Conservation (phyloP, 2,888 invertebrate genomes). For the Zygogramma bicolorata region DNA sequence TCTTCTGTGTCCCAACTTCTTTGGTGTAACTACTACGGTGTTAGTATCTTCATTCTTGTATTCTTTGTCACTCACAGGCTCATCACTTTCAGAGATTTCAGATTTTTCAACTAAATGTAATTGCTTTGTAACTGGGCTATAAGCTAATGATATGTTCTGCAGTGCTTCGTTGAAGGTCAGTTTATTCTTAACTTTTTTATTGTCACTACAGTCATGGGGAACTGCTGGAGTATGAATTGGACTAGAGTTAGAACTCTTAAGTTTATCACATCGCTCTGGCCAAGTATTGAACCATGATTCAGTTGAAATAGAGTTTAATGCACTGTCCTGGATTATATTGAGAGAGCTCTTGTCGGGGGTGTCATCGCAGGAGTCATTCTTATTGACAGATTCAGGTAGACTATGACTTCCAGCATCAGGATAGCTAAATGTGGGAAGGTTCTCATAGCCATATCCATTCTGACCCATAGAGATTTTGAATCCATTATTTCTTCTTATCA, state of each 20-base stretch:
- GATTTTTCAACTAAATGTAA: constrained; percentile 72
- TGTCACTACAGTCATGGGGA: constrained; percentile 49
- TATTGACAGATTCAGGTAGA: constrained; percentile 64
- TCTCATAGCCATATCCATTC: constrained; percentile 53
- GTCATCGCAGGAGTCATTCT: constrained; percentile 26
- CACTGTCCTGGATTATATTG: constrained; percentile 8
- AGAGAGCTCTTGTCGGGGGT: background rate
- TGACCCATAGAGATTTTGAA: constrained; percentile 48
- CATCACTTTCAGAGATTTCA: constrained; percentile 36
- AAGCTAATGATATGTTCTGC: constrained; percentile 80
- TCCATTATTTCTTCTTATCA: constrained; percentile 17
- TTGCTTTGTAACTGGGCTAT: constrained; percentile 81
- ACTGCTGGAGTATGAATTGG: constrained; percentile 43
- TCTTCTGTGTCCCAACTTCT: constrained; percentile 66
- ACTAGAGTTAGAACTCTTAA: constrained; percentile 57
- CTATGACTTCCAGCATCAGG: constrained; percentile 63
- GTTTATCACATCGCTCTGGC: constrained; percentile 67
- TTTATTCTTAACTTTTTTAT: constrained; percentile 65
- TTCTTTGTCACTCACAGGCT: constrained; percentile 20
- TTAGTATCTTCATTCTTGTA: constrained; percentile 32
- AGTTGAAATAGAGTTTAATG: constrained; percentile 35
- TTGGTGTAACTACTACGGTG: constrained; percentile 26
- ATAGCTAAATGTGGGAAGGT: constrained; percentile 46
- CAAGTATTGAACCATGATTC: constrained; percentile 68
- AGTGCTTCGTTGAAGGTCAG: constrained; percentile 77